Evolutionary conservation across 2,113 vertebrate species (phyloP), one percentile per base, ranked within the genome.

Genomic region (Eulemur rufifrons): DNA sequence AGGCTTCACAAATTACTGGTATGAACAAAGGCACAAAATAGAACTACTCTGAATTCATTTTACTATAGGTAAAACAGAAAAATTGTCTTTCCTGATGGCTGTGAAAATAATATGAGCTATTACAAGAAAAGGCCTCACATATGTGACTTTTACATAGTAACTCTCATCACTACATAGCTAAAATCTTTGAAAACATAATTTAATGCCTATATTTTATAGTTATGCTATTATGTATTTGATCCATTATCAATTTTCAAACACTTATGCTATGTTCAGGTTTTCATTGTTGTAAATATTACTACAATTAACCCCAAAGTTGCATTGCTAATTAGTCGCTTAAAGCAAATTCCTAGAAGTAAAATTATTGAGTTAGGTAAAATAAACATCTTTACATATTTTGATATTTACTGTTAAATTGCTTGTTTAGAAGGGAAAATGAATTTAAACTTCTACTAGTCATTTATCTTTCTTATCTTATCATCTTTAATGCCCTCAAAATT

Each of bases 331-430:
- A 64, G 21, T 86, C 54, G 23, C 17, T 50, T 74, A 73, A 17
- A 52, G 20, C 10, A 94, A 86, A 81, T 64, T 59, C 37, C n/a
- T 93, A 80, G 52, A 68, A 66, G 68, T 42, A n/a, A 6, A 96
- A 94, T 45, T 84, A 23, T 39, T 59, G 63, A 64, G 25, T 59
- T 45, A 84, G 25, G 9, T 13, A 64, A 94, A 52, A 89, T 56
- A 87, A 96, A 86, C 69, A 13, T 11, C 17, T 85, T 12, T 8
- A 92, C 82, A 15, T 81, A 61, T 94, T 98, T 96, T 37, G 39
- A 27, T 50, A 64, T 64, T 89, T 64, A 68, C 8, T 86, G 21
- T 88, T 66, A 66, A 74, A 84, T 25, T 42, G n/a, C 18, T 42
- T 76, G 12, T 59, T 66, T 42, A 25, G 52, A 54, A 64, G 5